Base-by-base conservation (phyloP, 1,140 invertebrate genomes). In the Pseudomyrmex concolor region DNA sequence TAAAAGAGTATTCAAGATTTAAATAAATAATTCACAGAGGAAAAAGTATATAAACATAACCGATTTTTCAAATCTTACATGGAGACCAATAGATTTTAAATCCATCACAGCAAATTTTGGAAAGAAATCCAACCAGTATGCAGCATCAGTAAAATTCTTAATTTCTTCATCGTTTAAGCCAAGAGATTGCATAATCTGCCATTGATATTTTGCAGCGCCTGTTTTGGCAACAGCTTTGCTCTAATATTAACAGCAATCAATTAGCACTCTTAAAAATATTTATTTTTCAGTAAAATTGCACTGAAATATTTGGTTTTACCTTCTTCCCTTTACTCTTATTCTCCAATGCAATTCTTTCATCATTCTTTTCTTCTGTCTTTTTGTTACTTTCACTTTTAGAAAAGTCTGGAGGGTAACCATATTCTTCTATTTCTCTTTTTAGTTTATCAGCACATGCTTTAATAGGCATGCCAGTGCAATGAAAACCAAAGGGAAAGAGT, bases 281-380 rank as follows among this genome's bases (percentile, higher is more conserved):
- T 74, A 22, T 13, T 25, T 34, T 34, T 34, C 5, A 34, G 55
- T 67, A 59, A 17, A 55, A 22, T 57, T 48, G 10, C 10, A 25
- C 71, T 78, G 70, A 12, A 54, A 60, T 82, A 83, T 15, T 64
- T 59, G 55, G 5, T 64, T 54, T 88, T 93, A 97, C 97, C 95
- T 99, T 99, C 94, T 99, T 99, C 19, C 98, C 98, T 95, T 99
- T 99, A 78, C 97, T 97, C 94, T 99, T 99, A 93, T 99, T 98
- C 94, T 98, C 98, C 25, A 97, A 95, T 50, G 97, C 92, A 86
- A 96, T 34, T 1, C 0, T 34, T 2, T 34, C 91, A 91, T 96
- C 96, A 78, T 94, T 94, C 12, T 94, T 93, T 71, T 95, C 93
- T 74, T 95, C 3, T 12, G 17, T 60, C 59, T 22, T 59, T 22